phyloP scores from a whole-genome alignment of 2,888 invertebrate genomes.

The Priocnemis perturbator region DNA sequence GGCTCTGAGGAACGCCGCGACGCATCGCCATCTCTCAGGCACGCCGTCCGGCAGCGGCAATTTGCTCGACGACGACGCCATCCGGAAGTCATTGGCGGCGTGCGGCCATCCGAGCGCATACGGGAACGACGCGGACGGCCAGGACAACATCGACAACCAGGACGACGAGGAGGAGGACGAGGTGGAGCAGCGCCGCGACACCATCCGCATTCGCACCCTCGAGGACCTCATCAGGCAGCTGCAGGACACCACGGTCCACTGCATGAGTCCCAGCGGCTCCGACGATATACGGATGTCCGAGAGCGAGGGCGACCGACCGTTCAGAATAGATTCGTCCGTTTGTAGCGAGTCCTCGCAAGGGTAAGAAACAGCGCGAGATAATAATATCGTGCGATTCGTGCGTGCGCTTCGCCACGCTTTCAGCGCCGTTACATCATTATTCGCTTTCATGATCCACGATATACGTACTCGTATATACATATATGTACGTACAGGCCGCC shows the following conservation, averaged over 20 bases:
- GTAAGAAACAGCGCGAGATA: slow-evolving; percentile 73
- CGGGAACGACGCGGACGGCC: slow-evolving; percentile 79
- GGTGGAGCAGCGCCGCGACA: slow-evolving; percentile 86
- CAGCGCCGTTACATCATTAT: not conserved
- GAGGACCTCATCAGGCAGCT: slow-evolving; percentile 93
- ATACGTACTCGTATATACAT: not conserved
- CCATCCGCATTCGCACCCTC: slow-evolving; percentile 92
- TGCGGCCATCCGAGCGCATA: slow-evolving; percentile 79
- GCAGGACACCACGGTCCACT: slow-evolving; percentile 89
- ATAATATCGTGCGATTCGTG: slow-evolving; percentile 27
- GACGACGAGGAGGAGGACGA: slow-evolving; percentile 79
- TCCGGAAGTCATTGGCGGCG: slow-evolving; percentile 82
- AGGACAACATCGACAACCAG: slow-evolving; percentile 85
- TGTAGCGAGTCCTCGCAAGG: slow-evolving; percentile 86
- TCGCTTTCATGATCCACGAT: too few relatives aligned
- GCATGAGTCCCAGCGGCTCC: slow-evolving; percentile 93
- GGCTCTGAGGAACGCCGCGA: slow-evolving; percentile 90
- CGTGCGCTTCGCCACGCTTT: slow-evolving; percentile 25
- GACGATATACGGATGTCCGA: slow-evolving; percentile 94
- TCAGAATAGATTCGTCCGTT: slow-evolving; percentile 86
- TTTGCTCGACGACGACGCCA: slow-evolving; percentile 82
- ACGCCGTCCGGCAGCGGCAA: slow-evolving; percentile 81
- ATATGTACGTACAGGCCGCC: not conserved
- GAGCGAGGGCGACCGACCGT: slow-evolving; percentile 92
- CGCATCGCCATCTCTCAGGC: slow-evolving; percentile 81